Evolutionary conservation across 2,888 invertebrate species (phyloP), one percentile per base, ranked within the genome.

Genomic region (Thecocarcelia acutangulata): DNA sequence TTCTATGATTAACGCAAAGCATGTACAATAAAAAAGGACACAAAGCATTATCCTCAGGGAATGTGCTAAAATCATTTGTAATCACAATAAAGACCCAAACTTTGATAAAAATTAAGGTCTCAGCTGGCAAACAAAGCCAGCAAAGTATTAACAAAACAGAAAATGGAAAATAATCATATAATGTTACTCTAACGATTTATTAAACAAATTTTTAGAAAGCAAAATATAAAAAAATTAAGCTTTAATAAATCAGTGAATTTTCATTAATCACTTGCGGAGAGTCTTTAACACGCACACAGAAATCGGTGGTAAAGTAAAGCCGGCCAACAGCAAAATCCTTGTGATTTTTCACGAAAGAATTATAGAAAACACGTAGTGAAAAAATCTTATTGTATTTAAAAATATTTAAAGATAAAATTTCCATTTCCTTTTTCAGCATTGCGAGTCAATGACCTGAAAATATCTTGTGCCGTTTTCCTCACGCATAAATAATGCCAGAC

Each of bases 181-280:
- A 70, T 58, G 52, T 66, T 54, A 24, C 37, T 54, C 73, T 66
- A 66, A 68, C 46, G 46, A 59, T 79, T 52, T 72, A 52, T 78
- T 66, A 40, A 46, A 59, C 52, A 52, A 58, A 37, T 40, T 69
- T 40, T 21, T 54, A 15, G 17, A 37, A 59, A 40, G 11, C 21
- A 13, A 72, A 52, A n/a, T 1, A 33, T 12, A 59, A 15, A 42
- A 66, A 48, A 61, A 19, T 6, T 50, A 56, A 68, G 68, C 15
- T 40, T 15, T 28, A 61, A 69, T 64, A 11, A 19, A 54, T 54
- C 59, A 50, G 24, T 52, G 56, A 69, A 70, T 73, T 69, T 74
- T 74, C 78, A 77, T 82, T 82, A 82, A 82, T 75, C 82, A 78
- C 78, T 70, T 74, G 28, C 33, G 48, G 11, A 24, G 42, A 37